Percentiles rank a stretch among this genome's conserved stretches.
Conservation (phyloP, 1,140 invertebrate genomes). For the Drosophila albomicans region DNA sequence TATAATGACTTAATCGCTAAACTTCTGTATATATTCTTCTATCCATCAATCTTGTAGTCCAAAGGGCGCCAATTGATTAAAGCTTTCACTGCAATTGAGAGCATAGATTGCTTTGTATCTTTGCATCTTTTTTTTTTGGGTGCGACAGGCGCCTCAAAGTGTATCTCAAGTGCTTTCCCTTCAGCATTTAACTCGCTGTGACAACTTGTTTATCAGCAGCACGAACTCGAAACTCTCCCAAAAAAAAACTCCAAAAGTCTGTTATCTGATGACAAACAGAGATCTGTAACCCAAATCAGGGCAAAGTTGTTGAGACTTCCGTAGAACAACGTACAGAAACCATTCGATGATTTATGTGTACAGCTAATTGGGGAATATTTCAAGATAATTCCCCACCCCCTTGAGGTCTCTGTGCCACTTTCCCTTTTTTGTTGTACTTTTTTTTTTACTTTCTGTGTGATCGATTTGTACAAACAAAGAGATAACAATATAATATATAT, state of each 20-base stretch:
- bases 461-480: slow-evolving; percentile 77
- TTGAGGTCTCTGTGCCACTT: slow-evolving; percentile 58
- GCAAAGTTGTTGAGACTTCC: slow-evolving; percentile 44
- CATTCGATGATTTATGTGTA: slow-evolving; percentile 58
- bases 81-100: not conserved
- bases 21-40: no score
- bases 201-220: slow-evolving; percentile 25
- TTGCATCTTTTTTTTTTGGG: slow-evolving; percentile 5
- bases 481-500: slow-evolving; percentile 69
- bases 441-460: slow-evolving; percentile 40
- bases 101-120: slow-evolving; percentile 18
- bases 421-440: slow-evolving; percentile 28
- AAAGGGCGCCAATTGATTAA: not conserved
- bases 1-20: no score
- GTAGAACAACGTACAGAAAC: slow-evolving; percentile 16
- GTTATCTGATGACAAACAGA: slow-evolving; percentile 57
- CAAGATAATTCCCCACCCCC: slow-evolving; percentile 19
- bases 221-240: not conserved
- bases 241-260: no score
- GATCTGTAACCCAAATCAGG: slow-evolving; percentile 70
- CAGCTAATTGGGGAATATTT: slow-evolving; percentile 71
- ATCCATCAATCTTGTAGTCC: no score
- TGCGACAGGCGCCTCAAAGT: slow-evolving; percentile 22
- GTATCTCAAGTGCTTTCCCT: slow-evolving; percentile 25
- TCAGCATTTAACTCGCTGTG: not conserved